phyloP scores from a whole-genome alignment of 2,113 vertebrate species.

The Oostethus manadensis region DNA sequence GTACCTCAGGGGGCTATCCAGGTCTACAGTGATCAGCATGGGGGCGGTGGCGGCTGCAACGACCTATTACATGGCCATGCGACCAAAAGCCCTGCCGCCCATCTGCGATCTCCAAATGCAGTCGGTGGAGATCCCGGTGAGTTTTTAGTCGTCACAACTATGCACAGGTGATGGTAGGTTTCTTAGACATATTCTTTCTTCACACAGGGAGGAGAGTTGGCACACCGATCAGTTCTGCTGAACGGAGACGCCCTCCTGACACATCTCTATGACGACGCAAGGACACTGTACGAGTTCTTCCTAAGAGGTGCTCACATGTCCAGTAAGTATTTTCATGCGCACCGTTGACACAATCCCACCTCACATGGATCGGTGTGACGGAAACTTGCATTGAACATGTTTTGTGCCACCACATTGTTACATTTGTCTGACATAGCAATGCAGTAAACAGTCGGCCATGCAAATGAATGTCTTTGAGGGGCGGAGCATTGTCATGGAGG shows the following conservation, averaged over 20 bases:
- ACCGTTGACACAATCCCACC: neutral
- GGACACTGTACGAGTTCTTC: constrained; percentile 81
- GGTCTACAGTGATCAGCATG: constrained; percentile 81
- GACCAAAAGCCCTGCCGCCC: constrained; percentile 79
- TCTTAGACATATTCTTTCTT: neutral
- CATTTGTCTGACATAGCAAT: no score
- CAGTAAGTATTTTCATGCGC: constrained; percentile 69
- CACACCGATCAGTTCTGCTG: constrained; percentile 71
- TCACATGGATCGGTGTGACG: neutral
- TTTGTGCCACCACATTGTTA: neutral
- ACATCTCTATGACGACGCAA: constrained; percentile 79
- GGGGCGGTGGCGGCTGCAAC: constrained; percentile 83
- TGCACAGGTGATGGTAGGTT: neutral
- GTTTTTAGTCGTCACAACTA: constrained; percentile 28
- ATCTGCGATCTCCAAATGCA: constrained; percentile 84
- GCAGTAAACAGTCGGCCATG: no score
- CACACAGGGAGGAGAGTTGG: constrained; percentile 74
- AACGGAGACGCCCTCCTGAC: constrained; percentile 56
- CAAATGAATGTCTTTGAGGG: no score
- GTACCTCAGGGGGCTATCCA: constrained; percentile 76
- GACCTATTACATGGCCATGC: constrained; percentile 84
- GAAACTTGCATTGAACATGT: neutral
- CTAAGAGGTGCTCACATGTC: constrained; percentile 80
- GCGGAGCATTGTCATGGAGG: no score
- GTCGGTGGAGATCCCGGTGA: constrained; percentile 83